Evolutionary conservation across 2,888 invertebrate genomes (phyloP).

Genomic region (Melanotus villosus): DNA sequence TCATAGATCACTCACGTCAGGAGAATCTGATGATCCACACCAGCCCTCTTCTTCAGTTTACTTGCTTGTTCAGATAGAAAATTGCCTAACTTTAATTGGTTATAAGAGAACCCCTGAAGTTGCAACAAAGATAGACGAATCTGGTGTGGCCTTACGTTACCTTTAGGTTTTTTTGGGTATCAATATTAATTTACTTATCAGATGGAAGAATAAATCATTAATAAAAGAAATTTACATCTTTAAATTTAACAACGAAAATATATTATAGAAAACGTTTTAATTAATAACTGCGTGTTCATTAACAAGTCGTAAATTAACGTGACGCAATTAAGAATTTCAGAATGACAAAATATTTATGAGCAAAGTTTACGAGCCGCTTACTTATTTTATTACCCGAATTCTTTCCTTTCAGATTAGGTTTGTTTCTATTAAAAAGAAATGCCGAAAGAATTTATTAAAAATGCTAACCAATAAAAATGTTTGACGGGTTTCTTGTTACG

Average conservation of each 20-base stretch:
- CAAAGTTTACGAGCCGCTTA: slow-evolving; percentile 28
- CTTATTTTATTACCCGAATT: slow-evolving; percentile 32
- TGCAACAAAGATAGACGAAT: slow-evolving; percentile 33
- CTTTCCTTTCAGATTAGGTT: slow-evolving; percentile 16
- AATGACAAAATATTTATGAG: slow-evolving; percentile 41
- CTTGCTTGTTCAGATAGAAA: slow-evolving; percentile 56
- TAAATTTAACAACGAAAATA: slow-evolving; percentile 35
- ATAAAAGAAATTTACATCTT: slow-evolving; percentile 29
- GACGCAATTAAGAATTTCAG: slow-evolving; percentile 35
- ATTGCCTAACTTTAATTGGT: slow-evolving; percentile 60
- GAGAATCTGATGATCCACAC: slow-evolving; percentile 43
- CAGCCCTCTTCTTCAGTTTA: slow-evolving; percentile 43
- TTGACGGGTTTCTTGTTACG: slow-evolving; percentile 19
- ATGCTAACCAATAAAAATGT: slow-evolving; percentile 24
- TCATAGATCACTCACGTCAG: slow-evolving; percentile 46
- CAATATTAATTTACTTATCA: slow-evolving; percentile 40
- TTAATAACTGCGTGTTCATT: slow-evolving; percentile 40
- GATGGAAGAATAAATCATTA: slow-evolving; percentile 31
- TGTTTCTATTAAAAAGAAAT: slow-evolving; percentile 4
- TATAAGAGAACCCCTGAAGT: slow-evolving; percentile 49
- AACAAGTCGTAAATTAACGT: slow-evolving; percentile 41
- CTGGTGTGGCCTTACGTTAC: slow-evolving; percentile 22
- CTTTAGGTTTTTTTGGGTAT: slow-evolving; percentile 3
- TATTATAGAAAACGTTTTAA: slow-evolving; percentile 38
- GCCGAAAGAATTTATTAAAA: slow-evolving; percentile 16